Percentiles rank a stretch among this genome's conserved stretches.
These are phyloP conservation scores for Sesamia inferens DNA, from an alignment of 2,888 invertebrate species.

Conservation along the genomic window DNA sequence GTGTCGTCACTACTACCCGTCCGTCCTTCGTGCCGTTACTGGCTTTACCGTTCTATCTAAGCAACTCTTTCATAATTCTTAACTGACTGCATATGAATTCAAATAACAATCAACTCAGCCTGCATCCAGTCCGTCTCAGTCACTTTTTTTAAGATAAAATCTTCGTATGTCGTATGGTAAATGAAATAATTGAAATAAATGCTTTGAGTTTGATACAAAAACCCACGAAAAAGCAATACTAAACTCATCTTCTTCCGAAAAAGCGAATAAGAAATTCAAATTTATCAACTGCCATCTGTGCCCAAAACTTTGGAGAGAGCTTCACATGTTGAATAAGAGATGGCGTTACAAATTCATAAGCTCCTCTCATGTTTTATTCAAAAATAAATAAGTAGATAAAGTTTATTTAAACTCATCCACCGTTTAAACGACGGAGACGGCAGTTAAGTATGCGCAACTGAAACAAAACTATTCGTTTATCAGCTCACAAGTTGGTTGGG, in stretches of 20 bases:
- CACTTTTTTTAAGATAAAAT: too few species aligned
- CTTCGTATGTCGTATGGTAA: too few species aligned
- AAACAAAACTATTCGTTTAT: slow-evolving; percentile 68
- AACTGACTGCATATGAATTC: neutral
- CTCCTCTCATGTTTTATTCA: slow-evolving; percentile 61
- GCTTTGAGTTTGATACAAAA: neutral
- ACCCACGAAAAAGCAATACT: neutral
- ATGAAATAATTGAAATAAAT: neutral
- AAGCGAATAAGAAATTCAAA: slow-evolving; percentile 26
- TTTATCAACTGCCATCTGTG: slow-evolving; percentile 52
- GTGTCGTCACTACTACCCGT: too few species aligned
- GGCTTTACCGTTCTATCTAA: neutral
- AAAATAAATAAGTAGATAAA: slow-evolving; percentile 62
- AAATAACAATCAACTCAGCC: too few species aligned
- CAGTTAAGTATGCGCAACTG: slow-evolving; percentile 67
- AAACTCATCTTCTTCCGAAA: slow-evolving; percentile 7
- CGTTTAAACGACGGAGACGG: slow-evolving; percentile 62
- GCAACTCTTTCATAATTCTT: too few species aligned
- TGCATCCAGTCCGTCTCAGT: too few species aligned
- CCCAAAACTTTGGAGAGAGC: slow-evolving; percentile 28
- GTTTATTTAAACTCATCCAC: slow-evolving; percentile 65
- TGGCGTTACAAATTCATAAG: slow-evolving; percentile 63
- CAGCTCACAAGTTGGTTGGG: slow-evolving; percentile 58
- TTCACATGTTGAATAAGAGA: slow-evolving; percentile 56
- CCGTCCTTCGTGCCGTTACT: too few species aligned